These are phyloP conservation scores for Ischnura elegans DNA, from an alignment of 2,888 invertebrate species.

Conservation along the genomic window DNA sequence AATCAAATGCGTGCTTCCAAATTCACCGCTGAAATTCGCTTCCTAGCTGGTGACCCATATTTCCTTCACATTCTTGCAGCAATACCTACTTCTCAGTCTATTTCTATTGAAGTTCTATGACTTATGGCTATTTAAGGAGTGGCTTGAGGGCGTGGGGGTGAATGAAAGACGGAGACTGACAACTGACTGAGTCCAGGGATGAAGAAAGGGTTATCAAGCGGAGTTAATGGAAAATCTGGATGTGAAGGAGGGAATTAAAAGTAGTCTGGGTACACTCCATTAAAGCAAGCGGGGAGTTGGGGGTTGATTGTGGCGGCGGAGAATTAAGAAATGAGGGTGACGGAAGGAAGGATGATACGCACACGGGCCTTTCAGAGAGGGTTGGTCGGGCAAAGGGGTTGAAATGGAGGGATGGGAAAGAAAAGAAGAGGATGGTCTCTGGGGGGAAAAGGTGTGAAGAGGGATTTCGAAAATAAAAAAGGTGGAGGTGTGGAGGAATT, in stretches of 20 bases:
- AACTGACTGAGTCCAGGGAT: not conserved
- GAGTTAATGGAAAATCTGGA: not conserved
- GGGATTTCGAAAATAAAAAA: too few relatives aligned
- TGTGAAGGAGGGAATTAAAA: not conserved
- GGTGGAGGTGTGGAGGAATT: not conserved
- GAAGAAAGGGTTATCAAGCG: not conserved
- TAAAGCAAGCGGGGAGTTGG: not conserved
- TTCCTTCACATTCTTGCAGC: too few relatives aligned
- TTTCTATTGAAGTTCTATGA: too few relatives aligned
- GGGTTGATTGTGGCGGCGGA: too few relatives aligned
- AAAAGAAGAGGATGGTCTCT: not conserved
- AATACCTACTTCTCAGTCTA: too few relatives aligned
- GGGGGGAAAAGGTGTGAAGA: too few relatives aligned
- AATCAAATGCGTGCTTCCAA: too few relatives aligned
- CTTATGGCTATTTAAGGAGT: not conserved
- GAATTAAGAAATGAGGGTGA: too few relatives aligned
- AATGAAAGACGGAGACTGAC: not conserved
- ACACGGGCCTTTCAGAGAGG: not conserved
- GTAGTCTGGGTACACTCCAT: not conserved
- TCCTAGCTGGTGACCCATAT: too few relatives aligned
- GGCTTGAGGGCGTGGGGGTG: not conserved
- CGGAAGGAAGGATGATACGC: not conserved
- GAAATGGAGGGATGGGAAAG: not conserved
- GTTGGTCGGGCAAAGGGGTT: not conserved
- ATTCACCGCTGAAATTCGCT: too few relatives aligned